Evolutionary conservation across 2,888 invertebrate species (phyloP), one percentile per base, ranked within the genome.

Genomic region (Melanargia galathea): DNA sequence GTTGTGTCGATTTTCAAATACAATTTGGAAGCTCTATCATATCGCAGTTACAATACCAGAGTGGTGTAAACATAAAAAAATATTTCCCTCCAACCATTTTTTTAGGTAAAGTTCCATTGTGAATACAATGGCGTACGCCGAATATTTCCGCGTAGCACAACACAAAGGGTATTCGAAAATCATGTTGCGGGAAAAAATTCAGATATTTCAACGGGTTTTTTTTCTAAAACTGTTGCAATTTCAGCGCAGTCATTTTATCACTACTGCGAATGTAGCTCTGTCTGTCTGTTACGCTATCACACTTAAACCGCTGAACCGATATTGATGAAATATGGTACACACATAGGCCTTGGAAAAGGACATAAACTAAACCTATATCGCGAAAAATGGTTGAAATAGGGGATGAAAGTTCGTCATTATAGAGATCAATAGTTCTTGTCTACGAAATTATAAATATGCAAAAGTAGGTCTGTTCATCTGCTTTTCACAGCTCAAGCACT

Each of bases 131-230:
- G 46, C 43, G 30, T 45, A 10, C 33, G 33, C 26, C 33, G 46
- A 57, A 57, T 57, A 45, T 57, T 43, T 43, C 56, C 4, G 33
- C 45, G 20, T 18, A 46, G 43, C 33, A 30, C 18, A 57, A 46
- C 30, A 57, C 30, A 57, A 56, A 43, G 26, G 33, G 45, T 43
- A 33, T 45, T 20, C 5, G 35, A 46, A 57, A 43, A 45, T 46
- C 13, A 33, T 11, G 33, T 13, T 6, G 20, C 30, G 46, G 57
- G 33, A 33, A 57, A 57, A 57, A 57, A 57, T 45, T 45, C 57
- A 45, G 13, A 57, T 46, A 46, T 57, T 45, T 57, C 30, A 18
- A 2, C 45, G 11, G 2, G 16, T 20, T 20, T 35, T 52, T n/a
- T 35, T 52, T 20, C 20, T 20, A 4, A 33, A 52, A 52, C 35